phyloP scores from a whole-genome alignment of 2,113 vertebrate genomes.

The Pristiophorus japonicus region DNA sequence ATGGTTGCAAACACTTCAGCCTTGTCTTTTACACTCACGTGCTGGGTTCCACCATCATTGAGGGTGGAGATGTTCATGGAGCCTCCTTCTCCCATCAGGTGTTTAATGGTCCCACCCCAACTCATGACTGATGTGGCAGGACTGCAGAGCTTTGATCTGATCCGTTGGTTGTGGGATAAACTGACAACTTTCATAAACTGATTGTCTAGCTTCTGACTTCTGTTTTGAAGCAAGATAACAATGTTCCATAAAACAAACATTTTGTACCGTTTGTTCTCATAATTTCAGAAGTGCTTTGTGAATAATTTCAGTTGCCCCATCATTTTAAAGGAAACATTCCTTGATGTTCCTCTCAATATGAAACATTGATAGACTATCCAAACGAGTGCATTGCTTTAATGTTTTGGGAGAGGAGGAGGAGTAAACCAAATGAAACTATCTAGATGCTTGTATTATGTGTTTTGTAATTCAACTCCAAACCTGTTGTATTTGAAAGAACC shows the following conservation, averaged over 20 bases:
- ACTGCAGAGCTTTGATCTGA: no score
- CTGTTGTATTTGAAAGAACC: not conserved
- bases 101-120: no score
- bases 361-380: not conserved
- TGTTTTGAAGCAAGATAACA: slow-evolving; percentile 18
- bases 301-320: not conserved
- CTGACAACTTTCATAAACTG: not conserved
- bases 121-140: no score
- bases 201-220: not conserved
- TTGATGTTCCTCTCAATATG: not conserved
- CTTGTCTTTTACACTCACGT: no score
- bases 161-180: no score
- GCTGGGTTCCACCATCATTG: no score
- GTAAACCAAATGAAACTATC: not conserved
- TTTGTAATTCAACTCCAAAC: not conserved
- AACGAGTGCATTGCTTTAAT: not conserved
- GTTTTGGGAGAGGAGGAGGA: not conserved
- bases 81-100: no score
- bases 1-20: no score
- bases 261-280: not conserved
- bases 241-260: not conserved
- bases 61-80: no score
- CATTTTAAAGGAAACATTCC: not conserved
- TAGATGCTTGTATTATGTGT: not conserved
- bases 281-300: not conserved